Evolutionary conservation across 1,140 invertebrate genomes (phyloP), one percentile per base, ranked within the genome.

Genomic region (Ylistrum balloti): DNA sequence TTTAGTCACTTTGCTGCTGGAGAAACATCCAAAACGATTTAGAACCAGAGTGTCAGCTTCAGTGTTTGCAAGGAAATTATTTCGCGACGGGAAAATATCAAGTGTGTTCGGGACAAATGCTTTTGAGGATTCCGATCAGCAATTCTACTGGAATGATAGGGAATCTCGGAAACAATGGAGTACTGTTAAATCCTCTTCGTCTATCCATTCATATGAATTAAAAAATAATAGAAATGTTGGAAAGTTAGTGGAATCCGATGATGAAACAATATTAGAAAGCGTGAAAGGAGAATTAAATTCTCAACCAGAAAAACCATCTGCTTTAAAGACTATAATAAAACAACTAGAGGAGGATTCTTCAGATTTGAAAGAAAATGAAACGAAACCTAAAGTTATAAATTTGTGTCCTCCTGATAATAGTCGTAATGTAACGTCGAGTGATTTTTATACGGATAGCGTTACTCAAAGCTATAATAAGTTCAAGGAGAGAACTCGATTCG

Each of bases 91-190:
- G n/a, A 91, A 93, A 33, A 93, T 96, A 85, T 89, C 85, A 87
- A 95, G 95, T 88, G 93, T 95, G 33, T 93, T 92, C 88, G 94
- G 94, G 85, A 92, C 93, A 34, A 90, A 86, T 28, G 88, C 90
- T 48, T 96, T 96, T 91, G 94, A 96, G 87, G 95, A 96, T 89
- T 95, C 94, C 56, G 93, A 94, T 22, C 93, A 95, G 35, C 90
- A 95, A 85, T 96, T 95, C 88, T 90, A 93, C 33, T 96, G 95
- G 95, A 88, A 91, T 32, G 93, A 95, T 90, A 90, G 94, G 45
- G 92, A 93, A 33, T 87, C 86, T 45, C 33, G 89, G 5, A 33
- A 48, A 34, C 87, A 90, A 22, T 89, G 85, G 33, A 86, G 86
- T n/a, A 86, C 45, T 33, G 34, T 88, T 33, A 93, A 89, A 38